Conservation (phyloP, 2,888 invertebrate species). For the Meliscaeva auricollis region DNA sequence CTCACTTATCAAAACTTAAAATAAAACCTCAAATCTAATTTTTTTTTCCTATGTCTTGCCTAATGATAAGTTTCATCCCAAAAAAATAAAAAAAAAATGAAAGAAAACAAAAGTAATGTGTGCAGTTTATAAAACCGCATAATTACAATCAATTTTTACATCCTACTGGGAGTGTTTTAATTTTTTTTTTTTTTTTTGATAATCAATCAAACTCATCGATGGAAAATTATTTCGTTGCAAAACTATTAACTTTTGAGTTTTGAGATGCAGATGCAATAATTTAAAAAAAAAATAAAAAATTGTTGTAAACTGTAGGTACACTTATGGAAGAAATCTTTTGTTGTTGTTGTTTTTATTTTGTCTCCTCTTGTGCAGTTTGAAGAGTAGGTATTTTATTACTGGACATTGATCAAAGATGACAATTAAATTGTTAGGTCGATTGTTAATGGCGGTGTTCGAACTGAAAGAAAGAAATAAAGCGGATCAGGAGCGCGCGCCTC, state of each 20-base stretch:
- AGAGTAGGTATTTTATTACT: slow-evolving; percentile 43
- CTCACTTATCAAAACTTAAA: neutral
- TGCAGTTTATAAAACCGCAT: slow-evolving; percentile 35
- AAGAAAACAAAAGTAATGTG: slow-evolving; percentile 8
- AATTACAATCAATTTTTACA: slow-evolving; percentile 62
- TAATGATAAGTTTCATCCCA: slow-evolving; percentile 23
- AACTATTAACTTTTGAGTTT: slow-evolving; percentile 32
- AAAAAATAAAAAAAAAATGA: slow-evolving; percentile 1
- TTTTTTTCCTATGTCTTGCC: slow-evolving; percentile 15
- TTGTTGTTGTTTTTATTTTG: neutral
- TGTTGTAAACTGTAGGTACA: neutral
- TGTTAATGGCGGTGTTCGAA: slow-evolving; percentile 59
- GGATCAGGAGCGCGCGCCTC: slow-evolving; percentile 28
- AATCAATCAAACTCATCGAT: slow-evolving; percentile 66
- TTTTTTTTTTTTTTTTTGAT: slow-evolving; percentile 40
- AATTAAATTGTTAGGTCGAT: slow-evolving; percentile 70
- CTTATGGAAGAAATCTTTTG: neutral
- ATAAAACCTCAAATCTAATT: slow-evolving; percentile 2
- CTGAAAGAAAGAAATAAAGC: slow-evolving; percentile 10
- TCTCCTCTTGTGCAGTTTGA: neutral
- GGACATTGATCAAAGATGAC: slow-evolving; percentile 73
- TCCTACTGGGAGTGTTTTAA: slow-evolving; percentile 66
- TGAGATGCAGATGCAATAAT: slow-evolving; percentile 23
- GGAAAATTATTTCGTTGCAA: slow-evolving; percentile 54
- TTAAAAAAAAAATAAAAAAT: neutral